These are phyloP conservation scores for Tinamus guttatus DNA, from an alignment of 2,113 vertebrate species.

Conservation along the genomic window DNA sequence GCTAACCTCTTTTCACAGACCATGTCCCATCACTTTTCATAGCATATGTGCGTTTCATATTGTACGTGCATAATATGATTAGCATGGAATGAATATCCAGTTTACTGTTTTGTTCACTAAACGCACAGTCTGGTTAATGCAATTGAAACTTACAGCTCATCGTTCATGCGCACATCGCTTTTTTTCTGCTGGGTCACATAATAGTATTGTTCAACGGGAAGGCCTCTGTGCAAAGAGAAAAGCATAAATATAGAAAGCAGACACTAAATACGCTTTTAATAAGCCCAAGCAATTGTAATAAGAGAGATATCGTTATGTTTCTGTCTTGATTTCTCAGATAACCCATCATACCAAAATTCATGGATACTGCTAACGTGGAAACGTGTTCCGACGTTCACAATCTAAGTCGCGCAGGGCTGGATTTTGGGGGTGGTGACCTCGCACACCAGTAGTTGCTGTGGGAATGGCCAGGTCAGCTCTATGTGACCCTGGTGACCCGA, in stretches of 20 bases:
- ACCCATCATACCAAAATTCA: not conserved
- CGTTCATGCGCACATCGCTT: slow-evolving; percentile 74
- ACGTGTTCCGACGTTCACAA: not conserved
- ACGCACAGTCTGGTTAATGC: not conserved
- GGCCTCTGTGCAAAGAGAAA: slow-evolving; percentile 64
- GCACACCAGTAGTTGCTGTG: too few species aligned
- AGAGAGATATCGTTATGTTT: not conserved
- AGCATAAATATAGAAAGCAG: not conserved
- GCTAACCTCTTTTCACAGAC: not conserved
- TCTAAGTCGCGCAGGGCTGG: not conserved
- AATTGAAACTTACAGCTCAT: slow-evolving; percentile 78
- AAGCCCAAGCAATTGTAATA: not conserved
- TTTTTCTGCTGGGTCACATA: slow-evolving; percentile 72
- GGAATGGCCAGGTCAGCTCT: not conserved
- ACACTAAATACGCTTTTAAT: not conserved
- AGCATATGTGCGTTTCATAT: not conserved
- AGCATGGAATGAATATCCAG: not conserved
- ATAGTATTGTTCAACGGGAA: slow-evolving; percentile 61
- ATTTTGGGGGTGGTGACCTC: not conserved
- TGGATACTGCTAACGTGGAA: not conserved
- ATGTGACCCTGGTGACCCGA: not conserved
- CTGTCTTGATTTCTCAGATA: not conserved
- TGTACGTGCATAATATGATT: not conserved
- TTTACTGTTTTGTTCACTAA: not conserved
- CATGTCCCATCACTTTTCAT: not conserved